A percentile compares a stretch with the other conserved stretches of the same genome.
phyloP scores from a whole-genome alignment of 64 coral and sea anemone genomes.

The Porites lutea region DNA sequence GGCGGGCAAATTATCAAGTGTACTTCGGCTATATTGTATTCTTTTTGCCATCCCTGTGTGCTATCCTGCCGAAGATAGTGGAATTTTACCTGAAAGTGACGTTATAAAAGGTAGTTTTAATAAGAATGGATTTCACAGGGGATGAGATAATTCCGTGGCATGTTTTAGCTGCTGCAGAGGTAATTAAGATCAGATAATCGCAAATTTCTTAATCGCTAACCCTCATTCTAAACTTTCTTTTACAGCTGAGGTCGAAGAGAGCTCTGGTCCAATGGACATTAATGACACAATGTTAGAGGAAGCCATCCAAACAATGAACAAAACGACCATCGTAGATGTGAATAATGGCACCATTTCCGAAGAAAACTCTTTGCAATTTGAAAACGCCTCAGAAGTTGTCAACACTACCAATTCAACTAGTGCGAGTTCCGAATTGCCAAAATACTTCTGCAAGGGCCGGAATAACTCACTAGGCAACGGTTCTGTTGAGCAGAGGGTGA shows the following conservation, averaged over 20 bases:
- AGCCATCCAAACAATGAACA: neutral
- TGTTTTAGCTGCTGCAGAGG: neutral
- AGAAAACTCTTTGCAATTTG: neutral
- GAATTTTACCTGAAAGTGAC: neutral
- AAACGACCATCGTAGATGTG: neutral
- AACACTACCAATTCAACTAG: neutral
- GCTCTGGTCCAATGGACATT: neutral
- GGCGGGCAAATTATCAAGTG: neutral
- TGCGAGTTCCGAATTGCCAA: slow-evolving; percentile 18
- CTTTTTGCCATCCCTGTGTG: neutral
- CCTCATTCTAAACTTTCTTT: neutral
- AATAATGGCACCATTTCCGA: neutral
- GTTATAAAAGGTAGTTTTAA: neutral
- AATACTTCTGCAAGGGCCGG: slow-evolving; percentile 83
- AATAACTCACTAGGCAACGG: slow-evolving; percentile 45
- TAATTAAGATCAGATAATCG: no score
- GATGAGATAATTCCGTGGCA: no score
- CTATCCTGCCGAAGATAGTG: neutral
- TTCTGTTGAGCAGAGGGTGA: slow-evolving; percentile 52
- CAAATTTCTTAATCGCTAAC: no score
- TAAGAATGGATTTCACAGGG: neutral
- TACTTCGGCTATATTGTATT: neutral
- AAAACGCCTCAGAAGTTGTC: neutral
- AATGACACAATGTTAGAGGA: slow-evolving; percentile 3
- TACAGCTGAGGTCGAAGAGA: neutral